Conservation (phyloP, 1,140 invertebrate genomes). For the Heterodera carotae region DNA sequence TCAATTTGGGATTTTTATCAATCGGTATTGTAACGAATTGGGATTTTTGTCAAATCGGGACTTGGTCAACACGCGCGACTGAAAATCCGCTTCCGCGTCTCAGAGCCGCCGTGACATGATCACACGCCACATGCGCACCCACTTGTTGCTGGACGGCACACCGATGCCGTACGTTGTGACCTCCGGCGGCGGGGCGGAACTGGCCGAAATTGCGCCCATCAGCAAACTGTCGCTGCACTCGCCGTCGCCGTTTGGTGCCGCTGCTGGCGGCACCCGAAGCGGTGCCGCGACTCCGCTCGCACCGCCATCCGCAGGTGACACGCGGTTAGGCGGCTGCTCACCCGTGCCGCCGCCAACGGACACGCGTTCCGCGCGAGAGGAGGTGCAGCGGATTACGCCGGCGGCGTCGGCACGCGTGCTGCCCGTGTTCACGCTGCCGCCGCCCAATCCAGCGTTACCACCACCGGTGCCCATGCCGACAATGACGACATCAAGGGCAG, state of each 20-base stretch:
- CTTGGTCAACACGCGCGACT: no score
- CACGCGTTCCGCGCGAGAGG: not conserved
- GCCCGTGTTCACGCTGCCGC: slow-evolving; percentile 4
- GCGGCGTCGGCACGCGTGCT: slow-evolving; percentile 10
- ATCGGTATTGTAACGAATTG: no score
- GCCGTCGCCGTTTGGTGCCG: slow-evolving; percentile 3
- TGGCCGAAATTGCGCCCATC: slow-evolving; percentile 15
- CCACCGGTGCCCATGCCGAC: no score
- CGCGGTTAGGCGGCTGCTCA: not conserved
- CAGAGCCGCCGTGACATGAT: slow-evolving; percentile 62
- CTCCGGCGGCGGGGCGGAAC: slow-evolving; percentile 8
- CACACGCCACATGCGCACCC: slow-evolving; percentile 61
- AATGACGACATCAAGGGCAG: not conserved
- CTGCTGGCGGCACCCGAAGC: slow-evolving; percentile 27
- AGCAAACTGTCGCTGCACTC: slow-evolving; percentile 25
- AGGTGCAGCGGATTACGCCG: not conserved
- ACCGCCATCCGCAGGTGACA: not conserved
- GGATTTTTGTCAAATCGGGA: no score
- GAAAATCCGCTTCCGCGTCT: no score
- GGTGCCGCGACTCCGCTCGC: slow-evolving; percentile 1
- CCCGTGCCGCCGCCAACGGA: slow-evolving; percentile 12
- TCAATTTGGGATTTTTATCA: no score
- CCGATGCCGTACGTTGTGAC: slow-evolving; percentile 21
- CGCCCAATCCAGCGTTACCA: slow-evolving; percentile 4
- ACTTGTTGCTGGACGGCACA: slow-evolving; percentile 35